Evolutionary conservation across 1,140 invertebrate genomes (phyloP), one percentile per base, ranked within the genome.

Genomic region (Laupala kohalensis): DNA sequence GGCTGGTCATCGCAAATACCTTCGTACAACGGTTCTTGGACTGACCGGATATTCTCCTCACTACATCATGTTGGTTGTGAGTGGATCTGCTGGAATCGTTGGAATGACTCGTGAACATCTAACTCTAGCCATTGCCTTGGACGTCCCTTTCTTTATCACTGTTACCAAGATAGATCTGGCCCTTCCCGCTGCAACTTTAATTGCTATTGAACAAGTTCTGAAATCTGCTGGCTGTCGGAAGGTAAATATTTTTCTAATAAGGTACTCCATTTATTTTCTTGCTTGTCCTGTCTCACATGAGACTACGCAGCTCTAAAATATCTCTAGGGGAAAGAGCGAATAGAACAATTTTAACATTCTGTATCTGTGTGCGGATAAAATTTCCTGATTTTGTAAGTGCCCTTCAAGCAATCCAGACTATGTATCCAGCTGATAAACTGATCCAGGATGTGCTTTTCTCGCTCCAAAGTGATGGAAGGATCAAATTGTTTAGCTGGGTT

Each of bases 1-100:
- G 73, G 96, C 96, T 6, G 97, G 97, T 0, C 95, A 99, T 83
- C 89, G 91, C 74, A 98, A 98, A 79, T 99, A 99, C 80, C 85
- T 98, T 75, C 87, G 92, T 76, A 99, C 97, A 72, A 99, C 97
- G 9, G 89, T 98, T 30, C 91, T 96, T 78, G 96, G 96, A 0
- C 81, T 99, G 3, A 95, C 92, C 12, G 95, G 95, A 0, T 96
- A 98, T 83, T 92, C 88, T 19, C 96, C 97, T 0, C 95, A 99
- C 82, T 93, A 96, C 80, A 94, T 93, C 53, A 93, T 98, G 88
- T 83, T 99, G 12, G 92, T 72, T n/a, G 71, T 68, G 24, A 72
- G 71, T 27, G 84, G 83, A 3, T 84, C 83, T n/a, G 83, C 84
- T 4, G 90, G 90, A 19, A 85, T 88, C 71, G 87, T 87, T 3